These are phyloP conservation scores for Ernsta delagoae DNA, from an alignment of 2,888 invertebrate species.

Conservation along the genomic window DNA sequence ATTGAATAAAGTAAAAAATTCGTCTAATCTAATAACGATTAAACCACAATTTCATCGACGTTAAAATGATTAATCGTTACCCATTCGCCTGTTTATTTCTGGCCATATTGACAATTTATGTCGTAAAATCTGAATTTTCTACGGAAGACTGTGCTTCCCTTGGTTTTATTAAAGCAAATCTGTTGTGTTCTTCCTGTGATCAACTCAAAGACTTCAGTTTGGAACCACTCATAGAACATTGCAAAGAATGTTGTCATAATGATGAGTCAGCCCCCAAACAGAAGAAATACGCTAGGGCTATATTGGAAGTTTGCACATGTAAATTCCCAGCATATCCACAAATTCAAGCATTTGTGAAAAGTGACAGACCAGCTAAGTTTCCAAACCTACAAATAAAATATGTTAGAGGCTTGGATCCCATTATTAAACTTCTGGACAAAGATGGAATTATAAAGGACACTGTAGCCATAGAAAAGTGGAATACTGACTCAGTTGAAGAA, in stretches of 20 bases:
- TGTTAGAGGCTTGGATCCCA: slow-evolving; percentile 96
- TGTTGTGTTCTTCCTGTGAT: slow-evolving; percentile 95
- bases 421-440: slow-evolving; percentile 95
- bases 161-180: slow-evolving; percentile 94
- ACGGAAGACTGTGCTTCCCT: slow-evolving; percentile 93
- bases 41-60: neutral
- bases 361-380: slow-evolving; percentile 95
- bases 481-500: slow-evolving; percentile 98
- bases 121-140: slow-evolving; percentile 84
- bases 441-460: slow-evolving; percentile 93
- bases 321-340: slow-evolving; percentile 99
- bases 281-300: slow-evolving; percentile 95
- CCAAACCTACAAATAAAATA: slow-evolving; percentile 97
- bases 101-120: slow-evolving; percentile 32
- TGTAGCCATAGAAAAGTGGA: slow-evolving; percentile 99
- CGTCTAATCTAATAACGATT: too few species aligned
- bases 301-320: slow-evolving; percentile 98
- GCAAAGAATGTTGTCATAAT: slow-evolving; percentile 92
- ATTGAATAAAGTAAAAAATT: too few species aligned
- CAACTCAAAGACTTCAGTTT: slow-evolving; percentile 91
- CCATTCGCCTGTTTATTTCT: slow-evolving; percentile 5
- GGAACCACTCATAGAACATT: slow-evolving; percentile 87
- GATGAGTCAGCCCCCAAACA: slow-evolving; percentile 87
- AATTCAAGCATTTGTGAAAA: slow-evolving; percentile 98
- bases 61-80: slow-evolving; percentile 16